Conservation (phyloP, 2,888 invertebrate genomes). For the Eulithis prunata region DNA sequence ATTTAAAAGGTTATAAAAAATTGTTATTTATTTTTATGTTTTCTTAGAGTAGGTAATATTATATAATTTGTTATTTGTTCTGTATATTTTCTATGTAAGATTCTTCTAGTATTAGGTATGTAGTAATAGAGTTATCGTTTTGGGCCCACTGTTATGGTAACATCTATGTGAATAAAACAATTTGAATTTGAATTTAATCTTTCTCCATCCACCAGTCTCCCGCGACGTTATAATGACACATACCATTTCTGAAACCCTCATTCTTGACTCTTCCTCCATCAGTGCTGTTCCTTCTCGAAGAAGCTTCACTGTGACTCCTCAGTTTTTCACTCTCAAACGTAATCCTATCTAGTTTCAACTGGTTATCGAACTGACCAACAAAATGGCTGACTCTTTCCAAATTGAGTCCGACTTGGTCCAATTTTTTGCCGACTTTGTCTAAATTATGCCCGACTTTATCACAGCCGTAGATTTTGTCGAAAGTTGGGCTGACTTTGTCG, state of each 20-base stretch:
- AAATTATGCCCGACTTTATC: conserved; percentile 25
- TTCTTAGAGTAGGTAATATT: too few relatives aligned
- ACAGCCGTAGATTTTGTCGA: conserved; percentile 9
- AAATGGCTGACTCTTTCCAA: conserved; percentile 46
- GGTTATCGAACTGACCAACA: conserved; percentile 53
- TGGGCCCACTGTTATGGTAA: too few relatives aligned
- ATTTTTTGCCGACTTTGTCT: conserved; percentile 45
- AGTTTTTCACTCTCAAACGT: conserved; percentile 71
- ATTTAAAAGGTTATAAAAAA: too few relatives aligned
- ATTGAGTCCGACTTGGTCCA: conserved; percentile 35
- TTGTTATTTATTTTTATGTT: too few relatives aligned
- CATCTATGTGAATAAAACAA: too few relatives aligned
- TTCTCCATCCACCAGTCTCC: too few relatives aligned
- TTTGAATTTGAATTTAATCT: too few relatives aligned
- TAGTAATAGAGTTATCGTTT: too few relatives aligned
- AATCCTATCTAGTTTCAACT: conserved; percentile 59
- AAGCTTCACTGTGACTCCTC: conserved; percentile 67
- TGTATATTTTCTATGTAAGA: too few relatives aligned
- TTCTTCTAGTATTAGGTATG: too few relatives aligned
- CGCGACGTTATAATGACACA: neutral
- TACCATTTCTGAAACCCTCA: conserved; percentile 39
- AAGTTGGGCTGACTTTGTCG: conserved; percentile 9
- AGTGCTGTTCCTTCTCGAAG: conserved; percentile 75
- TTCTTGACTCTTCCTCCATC: conserved; percentile 61
- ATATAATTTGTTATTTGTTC: too few relatives aligned